A percentile compares a stretch with the other conserved stretches of the same genome.
Evolutionary conservation across 2,113 vertebrate genomes (phyloP).

Genomic region (Phoxinus phoxinus): DNA sequence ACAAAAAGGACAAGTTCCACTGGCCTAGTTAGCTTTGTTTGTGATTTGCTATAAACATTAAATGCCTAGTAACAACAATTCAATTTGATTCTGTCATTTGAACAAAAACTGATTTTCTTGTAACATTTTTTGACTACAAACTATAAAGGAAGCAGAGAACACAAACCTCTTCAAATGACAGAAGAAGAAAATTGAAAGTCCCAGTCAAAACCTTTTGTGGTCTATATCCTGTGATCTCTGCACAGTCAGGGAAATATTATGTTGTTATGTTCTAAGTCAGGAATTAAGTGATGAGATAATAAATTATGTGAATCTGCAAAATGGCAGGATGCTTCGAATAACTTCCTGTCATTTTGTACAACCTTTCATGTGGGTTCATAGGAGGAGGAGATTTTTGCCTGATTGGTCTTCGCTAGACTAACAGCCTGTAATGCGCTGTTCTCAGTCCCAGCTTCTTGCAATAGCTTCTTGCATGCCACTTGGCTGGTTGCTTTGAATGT

Average conservation of each 20-base stretch:
- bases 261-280: not conserved
- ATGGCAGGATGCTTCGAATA: conserved; percentile 3
- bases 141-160: not conserved
- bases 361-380: not conserved
- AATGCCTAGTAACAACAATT: not conserved
- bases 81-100: not conserved
- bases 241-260: not conserved
- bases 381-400: not conserved
- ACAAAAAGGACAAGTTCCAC: conserved; percentile 39
- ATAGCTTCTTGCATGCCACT: not conserved
- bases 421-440: not conserved
- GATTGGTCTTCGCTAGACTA: not conserved
- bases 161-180: not conserved
- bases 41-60: not conserved
- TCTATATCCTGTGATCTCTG: not conserved
- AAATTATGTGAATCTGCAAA: not conserved
- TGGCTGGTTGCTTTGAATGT: not conserved
- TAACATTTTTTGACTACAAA: not conserved
- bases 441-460: not conserved
- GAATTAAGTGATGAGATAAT: not conserved
- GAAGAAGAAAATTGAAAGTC: not conserved
- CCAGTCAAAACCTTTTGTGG: not conserved
- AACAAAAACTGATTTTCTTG: not conserved
- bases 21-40: conserved; percentile 4
- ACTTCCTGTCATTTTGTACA: conserved; percentile 7